Percentiles rank a stretch among this genome's conserved stretches.
Evolutionary conservation across 2,797 vertebrate genomes (phyloP).

Genomic region (Sebastes vulpes): DNA sequence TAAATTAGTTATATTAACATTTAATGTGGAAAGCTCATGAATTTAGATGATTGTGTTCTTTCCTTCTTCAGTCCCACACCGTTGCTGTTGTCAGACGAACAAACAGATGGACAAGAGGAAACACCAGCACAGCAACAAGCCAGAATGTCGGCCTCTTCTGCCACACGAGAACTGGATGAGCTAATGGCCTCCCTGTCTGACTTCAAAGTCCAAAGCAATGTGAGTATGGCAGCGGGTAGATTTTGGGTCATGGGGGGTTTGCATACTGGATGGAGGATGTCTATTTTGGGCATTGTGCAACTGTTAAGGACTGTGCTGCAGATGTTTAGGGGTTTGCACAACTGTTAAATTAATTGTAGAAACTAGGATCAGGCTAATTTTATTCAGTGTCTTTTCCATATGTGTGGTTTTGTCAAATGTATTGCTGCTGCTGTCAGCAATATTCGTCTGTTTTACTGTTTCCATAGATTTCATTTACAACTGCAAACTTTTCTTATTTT

Average conservation of each 20-base stretch:
- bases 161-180: constrained; percentile 97
- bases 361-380: background rate
- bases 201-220: constrained; percentile 92
- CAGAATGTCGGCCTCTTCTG: constrained; percentile 97
- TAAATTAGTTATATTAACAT: background rate
- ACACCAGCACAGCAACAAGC: constrained; percentile 92
- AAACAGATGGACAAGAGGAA: constrained; percentile 74
- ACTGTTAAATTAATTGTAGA: background rate
- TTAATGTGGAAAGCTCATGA: background rate
- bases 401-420: background rate
- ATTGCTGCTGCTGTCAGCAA: background rate
- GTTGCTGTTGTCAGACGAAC: constrained; percentile 87
- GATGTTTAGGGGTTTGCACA: background rate
- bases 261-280: background rate
- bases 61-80: constrained; percentile 86
- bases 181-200: constrained; percentile 99
- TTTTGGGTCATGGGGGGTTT: background rate
- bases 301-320: background rate
- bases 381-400: background rate
- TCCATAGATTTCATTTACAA: background rate
- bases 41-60: background rate
- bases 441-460: background rate
- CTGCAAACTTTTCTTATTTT: background rate
- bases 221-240: constrained; percentile 51
- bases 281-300: constrained; percentile 20